phyloP scores from a whole-genome alignment of 1,140 invertebrate genomes.

The Cylas formicarius region DNA sequence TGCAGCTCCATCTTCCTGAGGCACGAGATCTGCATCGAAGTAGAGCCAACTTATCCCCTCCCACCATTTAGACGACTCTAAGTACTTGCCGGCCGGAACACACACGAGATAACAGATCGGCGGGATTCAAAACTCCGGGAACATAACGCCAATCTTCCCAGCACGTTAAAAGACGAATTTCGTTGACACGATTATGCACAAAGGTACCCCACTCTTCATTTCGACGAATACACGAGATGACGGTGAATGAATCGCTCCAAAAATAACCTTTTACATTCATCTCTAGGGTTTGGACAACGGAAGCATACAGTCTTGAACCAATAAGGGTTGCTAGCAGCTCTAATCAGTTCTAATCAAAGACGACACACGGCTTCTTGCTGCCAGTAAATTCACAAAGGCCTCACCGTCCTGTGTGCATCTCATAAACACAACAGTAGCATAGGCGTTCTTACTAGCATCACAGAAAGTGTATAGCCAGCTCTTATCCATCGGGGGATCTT shows the following conservation, averaged over 20 bases:
- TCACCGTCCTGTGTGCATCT: constrained; percentile 2
- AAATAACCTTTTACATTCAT: too few species aligned
- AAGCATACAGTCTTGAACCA: constrained; percentile 2
- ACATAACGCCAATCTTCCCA: constrained; percentile 34
- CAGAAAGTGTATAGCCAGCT: constrained; percentile 21
- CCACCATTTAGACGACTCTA: too few species aligned
- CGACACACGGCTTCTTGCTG: constrained; percentile 28
- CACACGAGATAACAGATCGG: constrained; percentile 41
- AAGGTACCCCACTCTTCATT: constrained; percentile 34
- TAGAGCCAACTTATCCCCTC: too few species aligned
- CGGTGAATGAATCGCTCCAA: constrained; percentile 39
- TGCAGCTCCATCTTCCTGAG: too few species aligned
- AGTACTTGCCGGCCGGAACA: constrained; percentile 31
- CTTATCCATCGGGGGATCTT: constrained; percentile 1
- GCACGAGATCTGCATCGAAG: too few species aligned
- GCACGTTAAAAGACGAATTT: constrained; percentile 34
- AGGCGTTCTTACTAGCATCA: constrained; percentile 20
- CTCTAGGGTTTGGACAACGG: neutral
- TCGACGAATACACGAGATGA: constrained; percentile 35
- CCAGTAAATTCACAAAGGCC: constrained; percentile 14
- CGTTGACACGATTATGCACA: constrained; percentile 39
- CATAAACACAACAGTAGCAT: constrained; percentile 22
- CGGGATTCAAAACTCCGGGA: constrained; percentile 38
- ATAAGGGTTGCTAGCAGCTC: constrained; percentile 24
- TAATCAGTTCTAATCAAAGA: too few species aligned